Evolutionary conservation across 2,888 invertebrate genomes (phyloP).

Genomic region (Coecobrya sp.): DNA sequence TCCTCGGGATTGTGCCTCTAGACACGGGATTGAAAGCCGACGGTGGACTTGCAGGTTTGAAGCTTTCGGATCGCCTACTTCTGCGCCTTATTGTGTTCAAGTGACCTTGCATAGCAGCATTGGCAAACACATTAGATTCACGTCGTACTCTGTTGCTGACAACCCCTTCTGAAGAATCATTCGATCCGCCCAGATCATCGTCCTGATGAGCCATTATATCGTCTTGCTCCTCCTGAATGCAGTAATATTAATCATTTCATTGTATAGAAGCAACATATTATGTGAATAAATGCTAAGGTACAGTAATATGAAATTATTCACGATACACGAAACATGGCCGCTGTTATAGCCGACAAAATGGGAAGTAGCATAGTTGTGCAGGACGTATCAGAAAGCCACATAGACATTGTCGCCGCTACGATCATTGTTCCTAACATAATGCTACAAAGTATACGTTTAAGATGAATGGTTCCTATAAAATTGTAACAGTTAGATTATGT

Average conservation of each 20-base stretch:
- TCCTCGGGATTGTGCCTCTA: not conserved
- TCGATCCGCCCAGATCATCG: not conserved
- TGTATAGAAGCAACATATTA: not conserved
- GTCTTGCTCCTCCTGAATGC: conserved; percentile 64
- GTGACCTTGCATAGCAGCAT: conserved; percentile 50
- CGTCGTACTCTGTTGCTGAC: not conserved
- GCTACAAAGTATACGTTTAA: too few relatives aligned
- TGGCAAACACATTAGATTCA: conserved; percentile 61
- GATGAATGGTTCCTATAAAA: too few relatives aligned
- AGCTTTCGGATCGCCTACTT: not conserved
- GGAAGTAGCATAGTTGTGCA: conserved; percentile 98
- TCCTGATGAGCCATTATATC: conserved; percentile 7
- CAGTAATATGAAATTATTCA: not conserved
- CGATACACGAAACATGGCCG: conserved; percentile 73
- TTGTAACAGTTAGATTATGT: too few relatives aligned
- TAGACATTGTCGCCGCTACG: conserved; percentile 97
- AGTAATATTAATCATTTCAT: not conserved
- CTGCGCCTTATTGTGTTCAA: not conserved
- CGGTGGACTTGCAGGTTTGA: not conserved
- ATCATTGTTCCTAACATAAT: conserved; percentile 94
- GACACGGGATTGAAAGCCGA: too few relatives aligned
- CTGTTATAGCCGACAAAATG: conserved; percentile 94
- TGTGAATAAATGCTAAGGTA: not conserved
- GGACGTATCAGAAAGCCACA: conserved; percentile 99
- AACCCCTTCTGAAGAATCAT: not conserved